Base-by-base conservation (phyloP, 2,888 invertebrate species). In the Drosophila infuscata region DNA sequence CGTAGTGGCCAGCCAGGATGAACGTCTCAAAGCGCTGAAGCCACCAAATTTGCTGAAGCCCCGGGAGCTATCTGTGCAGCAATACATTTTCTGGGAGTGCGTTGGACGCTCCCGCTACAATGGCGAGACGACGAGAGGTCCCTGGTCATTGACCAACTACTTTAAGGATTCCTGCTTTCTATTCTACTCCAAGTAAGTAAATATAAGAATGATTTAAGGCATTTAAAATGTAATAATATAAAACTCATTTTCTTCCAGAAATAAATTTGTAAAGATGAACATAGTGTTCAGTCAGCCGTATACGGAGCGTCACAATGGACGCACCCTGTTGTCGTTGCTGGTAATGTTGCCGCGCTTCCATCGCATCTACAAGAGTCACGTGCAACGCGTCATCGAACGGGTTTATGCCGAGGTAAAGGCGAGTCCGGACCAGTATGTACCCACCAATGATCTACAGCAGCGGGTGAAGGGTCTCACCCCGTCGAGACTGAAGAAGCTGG, bases 41-140 rank as follows among this genome's bases (percentile, higher is more conserved):
- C 94, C 95, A 12, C 92, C 93, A 2, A 92, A 94, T 69, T 92
- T 88, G 9, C 65, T 94, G 3, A 90, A 90, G n/a, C 91, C 92
- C 11, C 88, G 94, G 1, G 94, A 94, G 41, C 81, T 96, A 15
- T 93, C 93, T 5, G 83, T 94, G 7, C 91, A 94, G n/a, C 95
- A 95, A 70, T 97, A 96, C 89, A 95, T 96, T 82, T 93, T 97
- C 41, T 92, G 97, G 68, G 97, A 97, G 92, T 93, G 95, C 82
- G 95, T 97, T 41, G 97, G 96, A 2, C 94, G 97, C 71, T 93
- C 96, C 0, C 94, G 97, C 43, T 94, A 94, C 76, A 94, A 94
- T 79, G 97, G 97, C 0, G 96, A 96, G 93, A 93, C 95, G 7
- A 96, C 96, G 0, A 94, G 95, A 62, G 96, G 96, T 12, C 94